These are phyloP conservation scores for Sphecodes monilicornis DNA, from an alignment of 2,888 invertebrate genomes.

Conservation along the genomic window DNA sequence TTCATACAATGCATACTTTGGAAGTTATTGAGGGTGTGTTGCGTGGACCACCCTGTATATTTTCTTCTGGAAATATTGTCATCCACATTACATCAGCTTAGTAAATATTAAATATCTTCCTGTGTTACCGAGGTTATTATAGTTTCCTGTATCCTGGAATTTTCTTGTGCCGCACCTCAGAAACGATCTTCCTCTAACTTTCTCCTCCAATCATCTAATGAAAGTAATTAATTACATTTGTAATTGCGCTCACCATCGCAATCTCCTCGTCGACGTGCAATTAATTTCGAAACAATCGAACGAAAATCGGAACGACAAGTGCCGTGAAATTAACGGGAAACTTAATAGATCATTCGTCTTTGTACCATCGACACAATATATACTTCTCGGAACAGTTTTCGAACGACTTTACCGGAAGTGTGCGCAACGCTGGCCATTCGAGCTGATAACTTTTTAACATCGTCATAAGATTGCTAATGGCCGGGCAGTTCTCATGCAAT, in stretches of 20 bases:
- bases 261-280: background rate
- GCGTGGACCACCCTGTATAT: too few relatives aligned
- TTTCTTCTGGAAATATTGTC: background rate
- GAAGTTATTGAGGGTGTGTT: too few relatives aligned
- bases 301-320: background rate
- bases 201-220: background rate
- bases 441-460: background rate
- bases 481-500: background rate
- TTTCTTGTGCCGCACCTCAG: background rate
- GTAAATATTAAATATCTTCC: background rate
- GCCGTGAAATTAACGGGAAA: background rate
- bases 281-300: background rate
- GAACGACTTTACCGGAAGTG: background rate
- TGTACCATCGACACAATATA: background rate
- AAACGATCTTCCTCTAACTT: too few relatives aligned
- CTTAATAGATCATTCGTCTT: background rate
- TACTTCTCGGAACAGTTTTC: background rate
- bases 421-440: background rate
- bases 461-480: background rate
- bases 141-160: background rate
- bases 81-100: background rate
- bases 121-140: background rate
- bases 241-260: background rate
- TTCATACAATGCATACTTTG: too few relatives aligned
- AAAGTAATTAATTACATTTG: background rate